Percentiles rank a stretch among this genome's conserved stretches.
Conservation (phyloP, 2,113 vertebrate genomes). For the Anhinga anhinga region DNA sequence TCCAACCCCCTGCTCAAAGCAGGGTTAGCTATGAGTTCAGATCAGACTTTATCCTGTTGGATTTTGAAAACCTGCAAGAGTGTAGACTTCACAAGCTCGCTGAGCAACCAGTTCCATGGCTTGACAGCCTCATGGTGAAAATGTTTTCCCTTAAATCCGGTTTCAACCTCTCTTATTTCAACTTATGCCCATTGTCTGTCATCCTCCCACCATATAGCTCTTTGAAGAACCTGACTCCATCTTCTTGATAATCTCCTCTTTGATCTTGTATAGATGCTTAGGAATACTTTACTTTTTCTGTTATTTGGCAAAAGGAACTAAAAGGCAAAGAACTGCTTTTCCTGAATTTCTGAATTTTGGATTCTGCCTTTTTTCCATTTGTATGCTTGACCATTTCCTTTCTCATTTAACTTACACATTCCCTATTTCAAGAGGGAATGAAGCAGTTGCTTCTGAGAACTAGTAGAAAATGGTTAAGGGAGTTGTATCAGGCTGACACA, state of each 20-base stretch:
- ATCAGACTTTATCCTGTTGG: neutral
- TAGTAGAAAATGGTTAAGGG: neutral
- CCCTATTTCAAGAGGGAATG: neutral
- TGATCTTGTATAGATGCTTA: neutral
- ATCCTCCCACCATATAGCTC: neutral
- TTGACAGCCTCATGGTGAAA: neutral
- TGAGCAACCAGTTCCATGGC: neutral
- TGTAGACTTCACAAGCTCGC: neutral
- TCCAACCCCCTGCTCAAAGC: neutral
- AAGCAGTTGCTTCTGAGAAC: neutral
- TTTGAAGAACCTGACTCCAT: neutral
- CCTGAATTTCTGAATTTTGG: neutral
- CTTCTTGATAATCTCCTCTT: neutral
- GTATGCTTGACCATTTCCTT: neutral
- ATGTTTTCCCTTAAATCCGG: neutral
- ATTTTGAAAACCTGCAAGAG: neutral
- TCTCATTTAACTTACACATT: neutral
- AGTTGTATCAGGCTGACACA: neutral
- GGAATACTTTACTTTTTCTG: neutral
- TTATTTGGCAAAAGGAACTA: neutral
- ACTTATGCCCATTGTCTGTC: neutral
- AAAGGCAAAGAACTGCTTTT: neutral
- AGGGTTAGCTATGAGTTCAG: neutral
- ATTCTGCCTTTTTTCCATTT: neutral
- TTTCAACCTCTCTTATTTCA: neutral